Evolutionary conservation across 2,113 vertebrate genomes (phyloP), one percentile per base, ranked within the genome.

Genomic region (Chrysochloris asiatica): DNA sequence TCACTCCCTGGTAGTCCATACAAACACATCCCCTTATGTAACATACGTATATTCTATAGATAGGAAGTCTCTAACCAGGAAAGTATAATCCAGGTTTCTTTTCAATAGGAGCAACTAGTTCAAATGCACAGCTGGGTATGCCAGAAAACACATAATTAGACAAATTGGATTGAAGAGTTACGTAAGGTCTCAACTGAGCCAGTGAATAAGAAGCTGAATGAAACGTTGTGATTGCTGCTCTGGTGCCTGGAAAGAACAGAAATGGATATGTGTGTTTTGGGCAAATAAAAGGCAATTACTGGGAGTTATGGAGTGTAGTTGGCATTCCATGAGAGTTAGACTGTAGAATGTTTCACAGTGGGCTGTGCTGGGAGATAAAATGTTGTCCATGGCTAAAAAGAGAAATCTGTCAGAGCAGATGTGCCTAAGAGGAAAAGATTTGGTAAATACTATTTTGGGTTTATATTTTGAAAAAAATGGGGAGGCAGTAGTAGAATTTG

Each of bases 111-210:
- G 41, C 88, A 91, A 94, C 85, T 65, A 93, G 80, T 94, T 93
- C 92, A 96, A 96, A 94, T 87, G 88, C 94, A 97, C 92, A 95
- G 93, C 89, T 95, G 93, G 93, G 24, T 95, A 92, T 92, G 88
- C 88, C 90, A 92, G 92, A 95, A 96, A 95, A 95, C 90, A 96
- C 73, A 91, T 87, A 90, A 96, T 96, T 94, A 96, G 95, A 93
- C 89, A 96, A 95, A 96, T 90, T 95, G 95, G 94, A 96, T 96
- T 95, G 93, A 95, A 95, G 93, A 95, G 90, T 95, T 96, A 93
- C 48, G 48, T 97, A 92, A 95, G 77, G 88, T 93, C 90, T 97
- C 94, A 87, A 67, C 88, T 89, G 94, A 95, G 93, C 95, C 90
- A 50, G 86, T 96, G 94, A 95, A 90, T 93, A 75, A 94, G 93